Evolutionary conservation across 2,888 invertebrate species (phyloP).

Genomic region (Autographa gamma): DNA sequence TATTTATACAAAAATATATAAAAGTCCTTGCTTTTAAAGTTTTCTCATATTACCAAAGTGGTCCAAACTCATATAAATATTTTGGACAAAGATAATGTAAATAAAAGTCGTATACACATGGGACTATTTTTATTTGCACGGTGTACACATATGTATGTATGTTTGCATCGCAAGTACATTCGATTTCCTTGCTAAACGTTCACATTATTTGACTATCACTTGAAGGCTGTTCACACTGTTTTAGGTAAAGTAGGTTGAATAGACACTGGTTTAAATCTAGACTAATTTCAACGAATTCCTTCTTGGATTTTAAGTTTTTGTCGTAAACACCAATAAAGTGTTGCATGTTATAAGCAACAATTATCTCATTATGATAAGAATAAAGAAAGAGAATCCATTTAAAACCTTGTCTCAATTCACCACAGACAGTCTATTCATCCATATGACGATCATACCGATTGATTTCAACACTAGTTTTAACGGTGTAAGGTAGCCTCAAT

Average conservation of each 20-base stretch:
- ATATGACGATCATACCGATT: no score
- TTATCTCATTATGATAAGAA: no score
- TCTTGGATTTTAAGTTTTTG: not conserved
- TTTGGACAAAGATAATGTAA: conserved; percentile 9
- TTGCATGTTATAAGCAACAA: not conserved
- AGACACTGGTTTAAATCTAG: not conserved
- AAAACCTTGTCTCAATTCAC: not conserved
- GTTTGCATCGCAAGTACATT: conserved; percentile 36
- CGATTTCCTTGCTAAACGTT: conserved; percentile 27
- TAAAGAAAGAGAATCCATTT: not conserved
- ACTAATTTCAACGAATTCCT: not conserved
- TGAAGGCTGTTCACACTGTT: conserved; percentile 49
- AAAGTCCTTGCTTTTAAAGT: no score
- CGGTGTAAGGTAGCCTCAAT: no score
- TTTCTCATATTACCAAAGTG: no score
- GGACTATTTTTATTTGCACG: conserved; percentile 64
- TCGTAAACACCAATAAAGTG: not conserved
- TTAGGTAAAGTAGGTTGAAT: not conserved
- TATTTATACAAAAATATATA: no score
- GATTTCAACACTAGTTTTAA: no score
- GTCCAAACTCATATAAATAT: no score
- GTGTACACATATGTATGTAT: conserved; percentile 48
- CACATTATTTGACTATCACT: conserved; percentile 42
- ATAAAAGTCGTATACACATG: conserved; percentile 48
- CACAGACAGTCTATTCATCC: not conserved